A percentile compares a stretch with the other conserved stretches of the same genome.
phyloP scores from a whole-genome alignment of 1,140 invertebrate species.

The Drosophila biarmipes region DNA sequence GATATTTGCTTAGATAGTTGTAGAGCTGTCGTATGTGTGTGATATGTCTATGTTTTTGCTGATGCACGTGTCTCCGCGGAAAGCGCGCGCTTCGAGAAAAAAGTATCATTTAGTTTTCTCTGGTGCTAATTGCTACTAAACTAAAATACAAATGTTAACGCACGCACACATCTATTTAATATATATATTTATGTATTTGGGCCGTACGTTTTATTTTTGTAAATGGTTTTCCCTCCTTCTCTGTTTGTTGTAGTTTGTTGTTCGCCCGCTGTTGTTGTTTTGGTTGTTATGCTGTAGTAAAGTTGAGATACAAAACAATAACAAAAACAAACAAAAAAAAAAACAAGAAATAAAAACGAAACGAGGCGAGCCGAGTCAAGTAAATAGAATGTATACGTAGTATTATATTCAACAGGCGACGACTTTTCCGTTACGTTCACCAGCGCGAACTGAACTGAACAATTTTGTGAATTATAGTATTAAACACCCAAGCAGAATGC shows the following conservation, averaged over 20 bases:
- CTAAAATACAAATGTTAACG: conserved; percentile 41
- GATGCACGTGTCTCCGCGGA: conserved; percentile 22
- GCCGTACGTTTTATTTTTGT: conserved; percentile 47
- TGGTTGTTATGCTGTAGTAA: conserved; percentile 5
- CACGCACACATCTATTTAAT: conserved; percentile 2
- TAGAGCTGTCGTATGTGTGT: not conserved
- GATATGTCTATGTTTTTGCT: not conserved
- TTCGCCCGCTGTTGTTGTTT: conserved; percentile 13
- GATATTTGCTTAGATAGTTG: not conserved
- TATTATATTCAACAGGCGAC: conserved; percentile 43
- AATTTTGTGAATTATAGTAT: conserved; percentile 80
- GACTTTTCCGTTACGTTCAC: conserved; percentile 80
- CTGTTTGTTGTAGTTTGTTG: conserved; percentile 27
- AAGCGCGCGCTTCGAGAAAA: conserved; percentile 39
- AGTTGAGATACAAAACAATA: conserved; percentile 31
- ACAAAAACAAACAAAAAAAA: conserved; percentile 24
- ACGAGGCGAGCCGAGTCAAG: conserved; percentile 17
- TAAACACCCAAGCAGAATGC: conserved; percentile 46
- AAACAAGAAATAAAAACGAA: conserved; percentile 11
- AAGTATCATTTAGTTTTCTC: conserved; percentile 19
- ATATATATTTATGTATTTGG: conserved; percentile 18
- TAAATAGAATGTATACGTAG: conserved; percentile 22
- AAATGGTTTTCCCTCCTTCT: conserved; percentile 15
- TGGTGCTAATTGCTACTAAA: conserved; percentile 49
- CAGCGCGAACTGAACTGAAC: conserved; percentile 77